Percentiles rank a stretch among this genome's conserved stretches.
These are phyloP conservation scores for Heliocidaris erythrogramma DNA, from an alignment of 35 echinoderm and acorn worm species.

Conservation along the genomic window DNA sequence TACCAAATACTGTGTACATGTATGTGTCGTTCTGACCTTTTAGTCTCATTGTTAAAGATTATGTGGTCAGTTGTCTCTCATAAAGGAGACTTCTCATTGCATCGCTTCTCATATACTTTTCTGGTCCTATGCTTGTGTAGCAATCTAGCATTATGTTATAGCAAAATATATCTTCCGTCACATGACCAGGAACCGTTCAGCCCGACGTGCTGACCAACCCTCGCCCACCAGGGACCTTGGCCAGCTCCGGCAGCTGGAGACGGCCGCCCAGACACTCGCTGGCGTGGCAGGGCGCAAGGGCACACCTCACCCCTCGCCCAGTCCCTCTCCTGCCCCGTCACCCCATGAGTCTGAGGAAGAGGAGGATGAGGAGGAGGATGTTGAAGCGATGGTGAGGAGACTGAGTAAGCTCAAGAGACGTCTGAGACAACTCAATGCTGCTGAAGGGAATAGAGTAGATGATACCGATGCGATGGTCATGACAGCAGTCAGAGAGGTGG, in stretches of 20 bases:
- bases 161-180: neutral
- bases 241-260: neutral
- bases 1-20: no score
- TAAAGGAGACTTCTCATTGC: no score
- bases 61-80: no score
- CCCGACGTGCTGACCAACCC: conserved; percentile 55
- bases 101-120: neutral
- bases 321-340: conserved; percentile 64
- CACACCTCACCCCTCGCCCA: conserved; percentile 60
- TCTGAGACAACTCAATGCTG: conserved; percentile 54
- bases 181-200: neutral
- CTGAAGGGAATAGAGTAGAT: conserved; percentile 70
- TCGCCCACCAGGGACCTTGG: conserved; percentile 54
- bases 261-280: neutral
- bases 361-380: conserved; percentile 72
- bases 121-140: neutral
- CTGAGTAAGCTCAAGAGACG: conserved; percentile 75
- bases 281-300: conserved; percentile 29
- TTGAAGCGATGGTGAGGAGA: conserved; percentile 75
- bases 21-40: no score
- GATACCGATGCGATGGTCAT: conserved; percentile 93
- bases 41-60: no score
- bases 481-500: conserved; percentile 91
- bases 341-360: conserved; percentile 79
- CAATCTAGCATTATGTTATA: no score